A percentile compares a stretch with the other conserved stretches of the same genome.
These are phyloP conservation scores for Hedychridium roseum DNA, from an alignment of 2,888 invertebrate genomes.

Conservation along the genomic window DNA sequence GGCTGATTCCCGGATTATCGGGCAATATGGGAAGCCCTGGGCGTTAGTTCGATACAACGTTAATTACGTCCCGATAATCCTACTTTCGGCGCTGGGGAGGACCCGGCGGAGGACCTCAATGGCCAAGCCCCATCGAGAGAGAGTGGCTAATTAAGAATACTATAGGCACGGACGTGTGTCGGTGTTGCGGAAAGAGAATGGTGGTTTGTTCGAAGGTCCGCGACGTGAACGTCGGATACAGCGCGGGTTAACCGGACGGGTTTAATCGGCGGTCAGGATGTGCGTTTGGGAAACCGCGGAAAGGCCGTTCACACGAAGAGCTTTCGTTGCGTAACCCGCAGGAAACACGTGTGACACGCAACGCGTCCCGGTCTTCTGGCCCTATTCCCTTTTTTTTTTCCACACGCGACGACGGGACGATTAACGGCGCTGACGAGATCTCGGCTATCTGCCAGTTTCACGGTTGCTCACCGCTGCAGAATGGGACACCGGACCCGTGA, in stretches of 20 bases:
- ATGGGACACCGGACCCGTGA: no score
- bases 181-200: no score
- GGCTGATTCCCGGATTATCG: neutral
- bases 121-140: no score
- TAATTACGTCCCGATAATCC: neutral
- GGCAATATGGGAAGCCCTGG: neutral
- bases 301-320: slow-evolving; percentile 43
- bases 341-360: slow-evolving; percentile 8
- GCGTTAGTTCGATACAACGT: neutral
- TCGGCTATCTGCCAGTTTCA: slow-evolving; percentile 1
- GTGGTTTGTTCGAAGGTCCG: no score
- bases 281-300: slow-evolving; percentile 43
- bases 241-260: no score
- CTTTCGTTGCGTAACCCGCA: slow-evolving; percentile 16
- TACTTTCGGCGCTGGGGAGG: neutral
- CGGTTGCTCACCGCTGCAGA: neutral
- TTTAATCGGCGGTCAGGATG: no score
- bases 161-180: no score
- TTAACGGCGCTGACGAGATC: slow-evolving; percentile 8
- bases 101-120: no score
- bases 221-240: no score
- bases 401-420: slow-evolving; percentile 7
- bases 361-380: neutral
- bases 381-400: slow-evolving; percentile 11
- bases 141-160: no score